Conservation (phyloP, 2,797 vertebrate species). For the Tiaroga cobitis region DNA sequence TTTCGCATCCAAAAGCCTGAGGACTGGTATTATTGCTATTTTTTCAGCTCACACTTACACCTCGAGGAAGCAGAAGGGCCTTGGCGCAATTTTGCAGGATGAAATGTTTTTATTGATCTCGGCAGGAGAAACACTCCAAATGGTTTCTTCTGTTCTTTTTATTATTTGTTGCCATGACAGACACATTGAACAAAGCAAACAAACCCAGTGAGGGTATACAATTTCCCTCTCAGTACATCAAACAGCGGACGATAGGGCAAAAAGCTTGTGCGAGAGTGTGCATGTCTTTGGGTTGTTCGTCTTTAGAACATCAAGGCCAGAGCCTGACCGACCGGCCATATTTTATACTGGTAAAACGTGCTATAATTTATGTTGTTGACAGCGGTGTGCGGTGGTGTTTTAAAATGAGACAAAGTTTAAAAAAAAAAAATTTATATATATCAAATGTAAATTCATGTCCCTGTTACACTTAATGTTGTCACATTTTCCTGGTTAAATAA, state of each 20-base stretch:
- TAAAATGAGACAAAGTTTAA: no score
- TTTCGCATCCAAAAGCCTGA: slow-evolving; percentile 30
- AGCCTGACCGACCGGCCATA: background rate
- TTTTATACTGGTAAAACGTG: background rate
- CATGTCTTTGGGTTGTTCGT: background rate
- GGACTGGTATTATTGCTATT: slow-evolving; percentile 42
- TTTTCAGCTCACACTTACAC: slow-evolving; percentile 3
- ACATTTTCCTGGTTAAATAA: no score
- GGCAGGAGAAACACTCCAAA: slow-evolving; percentile 55
- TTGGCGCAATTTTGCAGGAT: slow-evolving; percentile 33
- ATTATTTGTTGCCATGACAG: slow-evolving; percentile 58
- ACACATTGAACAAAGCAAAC: slow-evolving; percentile 48
- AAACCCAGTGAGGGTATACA: slow-evolving; percentile 38
- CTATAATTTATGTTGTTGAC: background rate
- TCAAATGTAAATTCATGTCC: no score
- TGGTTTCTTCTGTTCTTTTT: slow-evolving; percentile 59
- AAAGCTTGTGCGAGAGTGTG: background rate
- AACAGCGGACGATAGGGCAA: slow-evolving; percentile 35
- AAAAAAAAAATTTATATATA: no score
- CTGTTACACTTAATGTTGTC: no score
- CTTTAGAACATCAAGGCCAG: background rate
- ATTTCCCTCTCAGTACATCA: slow-evolving; percentile 45
- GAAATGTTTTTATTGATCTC: slow-evolving; percentile 52
- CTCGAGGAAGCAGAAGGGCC: slow-evolving; percentile 39
- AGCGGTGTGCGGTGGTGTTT: no score